Evolutionary conservation across 2,888 invertebrate species (phyloP).

Genomic region (Eupithecia tripunctaria): DNA sequence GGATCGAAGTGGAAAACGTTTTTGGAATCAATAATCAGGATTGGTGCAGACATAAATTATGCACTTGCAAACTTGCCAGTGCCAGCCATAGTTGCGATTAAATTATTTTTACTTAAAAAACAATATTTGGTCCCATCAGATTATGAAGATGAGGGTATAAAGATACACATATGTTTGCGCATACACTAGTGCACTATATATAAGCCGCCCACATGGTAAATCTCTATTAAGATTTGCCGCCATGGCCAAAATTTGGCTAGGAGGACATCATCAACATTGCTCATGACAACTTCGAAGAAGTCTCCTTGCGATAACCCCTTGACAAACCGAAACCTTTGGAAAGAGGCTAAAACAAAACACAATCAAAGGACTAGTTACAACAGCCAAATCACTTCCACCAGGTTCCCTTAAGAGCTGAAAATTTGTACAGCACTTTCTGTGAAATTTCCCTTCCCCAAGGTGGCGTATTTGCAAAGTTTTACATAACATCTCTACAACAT

Average conservation of each 20-base stretch:
- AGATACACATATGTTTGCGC: background rate
- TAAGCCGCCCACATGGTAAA: background rate
- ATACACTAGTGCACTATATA: background rate
- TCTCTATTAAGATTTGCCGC: background rate
- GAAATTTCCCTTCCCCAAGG: slow-evolving; percentile 68
- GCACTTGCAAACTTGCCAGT: background rate
- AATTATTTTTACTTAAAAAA: background rate
- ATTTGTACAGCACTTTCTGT: slow-evolving; percentile 60
- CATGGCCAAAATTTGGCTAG: background rate
- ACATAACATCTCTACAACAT: slow-evolving; percentile 58
- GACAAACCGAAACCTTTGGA: too few relatives aligned
- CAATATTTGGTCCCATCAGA: background rate
- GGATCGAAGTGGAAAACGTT: background rate
- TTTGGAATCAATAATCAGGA: background rate
- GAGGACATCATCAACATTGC: background rate
- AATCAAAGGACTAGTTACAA: slow-evolving; percentile 14
- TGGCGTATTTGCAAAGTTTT: slow-evolving; percentile 71
- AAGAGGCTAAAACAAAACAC: slow-evolving; percentile 3
- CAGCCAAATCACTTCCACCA: slow-evolving; percentile 12
- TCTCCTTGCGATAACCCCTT: background rate
- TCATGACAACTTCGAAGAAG: background rate
- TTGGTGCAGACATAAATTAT: background rate
- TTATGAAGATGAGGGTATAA: background rate
- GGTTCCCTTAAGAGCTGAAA: slow-evolving; percentile 51
- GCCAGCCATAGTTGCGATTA: background rate